Percentiles rank a stretch among this genome's conserved stretches.
Evolutionary conservation across 1,140 invertebrate genomes (phyloP).

Genomic region (Ceratina japonica): DNA sequence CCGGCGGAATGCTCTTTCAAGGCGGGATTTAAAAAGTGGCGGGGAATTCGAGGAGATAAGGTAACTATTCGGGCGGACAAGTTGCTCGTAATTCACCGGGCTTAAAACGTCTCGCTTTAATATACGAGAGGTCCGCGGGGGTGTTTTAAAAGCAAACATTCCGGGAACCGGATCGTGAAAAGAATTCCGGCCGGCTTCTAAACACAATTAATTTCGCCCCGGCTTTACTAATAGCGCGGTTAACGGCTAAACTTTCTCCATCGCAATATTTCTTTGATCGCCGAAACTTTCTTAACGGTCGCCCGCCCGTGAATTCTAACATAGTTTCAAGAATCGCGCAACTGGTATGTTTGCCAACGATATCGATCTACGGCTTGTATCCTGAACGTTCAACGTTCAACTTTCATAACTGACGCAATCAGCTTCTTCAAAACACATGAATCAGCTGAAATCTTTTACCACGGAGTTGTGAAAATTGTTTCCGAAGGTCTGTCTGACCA

Average conservation of each 20-base stretch:
- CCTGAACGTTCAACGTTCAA: no score
- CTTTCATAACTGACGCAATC: no score
- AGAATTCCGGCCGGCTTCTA: slow-evolving; percentile 18
- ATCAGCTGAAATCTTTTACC: no score
- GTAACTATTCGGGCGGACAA: slow-evolving; percentile 20
- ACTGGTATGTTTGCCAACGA: background rate
- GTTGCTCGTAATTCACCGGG: slow-evolving; percentile 42
- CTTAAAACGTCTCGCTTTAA: slow-evolving; percentile 38
- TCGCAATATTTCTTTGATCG: slow-evolving; percentile 40
- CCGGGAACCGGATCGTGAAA: slow-evolving; percentile 19
- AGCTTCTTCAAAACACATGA: no score
- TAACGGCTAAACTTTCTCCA: slow-evolving; percentile 31
- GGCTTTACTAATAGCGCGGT: slow-evolving; percentile 49
- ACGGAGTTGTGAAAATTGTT: no score
- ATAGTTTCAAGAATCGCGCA: background rate
- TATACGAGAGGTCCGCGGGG: background rate
- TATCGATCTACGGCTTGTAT: background rate
- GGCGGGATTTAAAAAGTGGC: slow-evolving; percentile 40
- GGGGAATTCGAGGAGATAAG: slow-evolving; percentile 51
- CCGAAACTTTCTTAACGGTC: slow-evolving; percentile 40
- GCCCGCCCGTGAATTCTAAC: background rate
- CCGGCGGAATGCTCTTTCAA: slow-evolving; percentile 28
- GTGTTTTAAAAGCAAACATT: slow-evolving; percentile 4
- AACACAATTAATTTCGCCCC: slow-evolving; percentile 53
- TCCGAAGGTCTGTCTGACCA: background rate